These are phyloP conservation scores for Dorcus parallelipipedus DNA, from an alignment of 2,888 invertebrate species.

Conservation along the genomic window DNA sequence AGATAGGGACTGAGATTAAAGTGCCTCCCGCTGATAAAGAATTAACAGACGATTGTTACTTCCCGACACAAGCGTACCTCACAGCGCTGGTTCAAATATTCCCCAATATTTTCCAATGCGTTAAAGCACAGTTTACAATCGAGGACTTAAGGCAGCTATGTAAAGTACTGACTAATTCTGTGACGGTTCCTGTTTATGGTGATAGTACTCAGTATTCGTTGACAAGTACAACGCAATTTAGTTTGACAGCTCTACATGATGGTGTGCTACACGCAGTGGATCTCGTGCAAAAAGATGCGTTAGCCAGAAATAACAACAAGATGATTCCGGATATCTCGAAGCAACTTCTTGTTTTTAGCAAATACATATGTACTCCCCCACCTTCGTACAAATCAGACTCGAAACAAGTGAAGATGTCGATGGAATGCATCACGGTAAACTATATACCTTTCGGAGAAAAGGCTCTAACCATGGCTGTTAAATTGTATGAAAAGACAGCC, in stretches of 20 bases:
- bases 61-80: constrained; percentile 90
- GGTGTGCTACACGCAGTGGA: constrained; percentile 84
- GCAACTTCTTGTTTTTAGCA: constrained; percentile 63
- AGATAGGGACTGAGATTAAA: constrained; percentile 78
- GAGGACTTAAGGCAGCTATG: constrained; percentile 80
- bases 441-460: constrained; percentile 85
- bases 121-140: constrained; percentile 60
- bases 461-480: constrained; percentile 69
- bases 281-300: constrained; percentile 75
- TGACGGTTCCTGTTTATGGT: constrained; percentile 76
- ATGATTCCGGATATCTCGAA: constrained; percentile 68
- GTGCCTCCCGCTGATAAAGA: constrained; percentile 53
- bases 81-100: constrained; percentile 95
- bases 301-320: constrained; percentile 53
- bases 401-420: constrained; percentile 49
- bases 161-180: constrained; percentile 69
- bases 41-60: constrained; percentile 60
- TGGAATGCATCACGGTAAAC: constrained; percentile 76
- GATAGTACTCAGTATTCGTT: constrained; percentile 80
- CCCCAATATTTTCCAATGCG: constrained; percentile 89
- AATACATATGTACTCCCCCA: constrained; percentile 64
- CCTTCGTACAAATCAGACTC: constrained; percentile 57
- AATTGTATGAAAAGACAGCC: constrained; percentile 71
- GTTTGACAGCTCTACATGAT: constrained; percentile 80
- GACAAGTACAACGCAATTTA: constrained; percentile 68